Evolutionary conservation across 2,888 invertebrate genomes (phyloP).

Genomic region (Dysmachus trigonus): DNA sequence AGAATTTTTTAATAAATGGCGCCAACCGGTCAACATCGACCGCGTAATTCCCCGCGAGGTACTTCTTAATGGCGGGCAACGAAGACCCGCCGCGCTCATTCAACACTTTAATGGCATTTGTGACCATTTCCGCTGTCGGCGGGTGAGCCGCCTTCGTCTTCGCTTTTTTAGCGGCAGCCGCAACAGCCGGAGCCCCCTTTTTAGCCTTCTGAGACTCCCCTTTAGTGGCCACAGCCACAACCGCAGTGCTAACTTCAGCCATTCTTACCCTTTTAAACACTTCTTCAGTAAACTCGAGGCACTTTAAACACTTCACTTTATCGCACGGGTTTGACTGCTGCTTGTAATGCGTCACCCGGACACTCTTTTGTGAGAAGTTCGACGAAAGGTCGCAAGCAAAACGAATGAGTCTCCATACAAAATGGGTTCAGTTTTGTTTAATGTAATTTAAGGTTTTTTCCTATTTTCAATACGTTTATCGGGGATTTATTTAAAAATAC

Average conservation of each 20-base stretch:
- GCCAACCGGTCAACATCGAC: conserved; percentile 70
- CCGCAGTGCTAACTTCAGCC: neutral
- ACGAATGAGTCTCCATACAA: neutral
- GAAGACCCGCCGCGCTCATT: conserved; percentile 71
- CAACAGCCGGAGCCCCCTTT: neutral
- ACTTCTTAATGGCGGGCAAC: conserved; percentile 68
- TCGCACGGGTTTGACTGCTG: neutral
- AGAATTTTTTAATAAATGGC: conserved; percentile 70
- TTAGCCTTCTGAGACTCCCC: neutral
- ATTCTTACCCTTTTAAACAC: neutral
- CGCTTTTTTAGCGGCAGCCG: neutral
- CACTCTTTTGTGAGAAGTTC: neutral
- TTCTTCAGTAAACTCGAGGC: neutral
- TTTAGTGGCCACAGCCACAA: neutral
- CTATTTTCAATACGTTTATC: neutral
- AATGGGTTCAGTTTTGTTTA: neutral
- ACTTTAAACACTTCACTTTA: neutral
- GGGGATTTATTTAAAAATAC: neutral
- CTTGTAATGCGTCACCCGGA: neutral
- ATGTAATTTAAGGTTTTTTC: neutral
- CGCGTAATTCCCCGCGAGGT: conserved; percentile 69
- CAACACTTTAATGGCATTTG: conserved; percentile 66
- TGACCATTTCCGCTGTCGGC: conserved; percentile 68
- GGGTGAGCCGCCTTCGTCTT: conserved; percentile 60
- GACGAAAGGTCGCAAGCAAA: neutral